Base-by-base conservation (phyloP, 2,113 vertebrate species). In the Passer domesticus region DNA sequence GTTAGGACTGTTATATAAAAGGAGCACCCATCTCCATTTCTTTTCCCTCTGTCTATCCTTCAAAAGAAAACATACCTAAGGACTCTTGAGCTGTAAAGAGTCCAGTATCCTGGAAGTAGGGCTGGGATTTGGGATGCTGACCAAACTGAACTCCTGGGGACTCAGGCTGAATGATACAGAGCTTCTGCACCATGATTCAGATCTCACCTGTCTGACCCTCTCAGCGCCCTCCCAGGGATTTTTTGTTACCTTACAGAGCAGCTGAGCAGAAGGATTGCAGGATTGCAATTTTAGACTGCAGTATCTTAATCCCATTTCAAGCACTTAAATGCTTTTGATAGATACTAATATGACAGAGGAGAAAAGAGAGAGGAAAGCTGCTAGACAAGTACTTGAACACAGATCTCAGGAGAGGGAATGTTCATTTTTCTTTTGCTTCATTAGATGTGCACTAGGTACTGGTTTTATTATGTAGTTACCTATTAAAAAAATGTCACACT, bases 271-370 rank as follows among this genome's bases (percentile, higher is more conserved):
- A 92, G 62, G 66, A 75, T 75, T 68, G 44, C 35, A 55, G 44
- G 88, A 46, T 22, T 90, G 68, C 69, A 81, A 5, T 67, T 95
- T 87, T 88, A 86, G 88, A 58, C 50, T 74, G 21, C 11, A 77
- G 59, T 62, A 43, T 70, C 68, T 86, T 92, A 97, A 94, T 90
- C 68, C 46, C 63, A 39, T 69, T 90, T 90, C 87, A 91, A 79
- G 56, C 24, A 60, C 14, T 68, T 87, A 87, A 94, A 72, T 72
- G 43, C 74, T 92, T 84, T 89, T 70, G 30, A 21, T 90, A 28
- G 60, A 31, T 52, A 30, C 22, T 78, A 63, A 20, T 67, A 55
- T 33, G n/a, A 77, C 30, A 47, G 63, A 66, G 15, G 31, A 56
- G 64, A 27, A 66, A 59, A 70, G 59, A 44, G 4, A 35, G 30